These are phyloP conservation scores for Seriola dumerili DNA, from an alignment of 2,113 vertebrate genomes.

Conservation along the genomic window DNA sequence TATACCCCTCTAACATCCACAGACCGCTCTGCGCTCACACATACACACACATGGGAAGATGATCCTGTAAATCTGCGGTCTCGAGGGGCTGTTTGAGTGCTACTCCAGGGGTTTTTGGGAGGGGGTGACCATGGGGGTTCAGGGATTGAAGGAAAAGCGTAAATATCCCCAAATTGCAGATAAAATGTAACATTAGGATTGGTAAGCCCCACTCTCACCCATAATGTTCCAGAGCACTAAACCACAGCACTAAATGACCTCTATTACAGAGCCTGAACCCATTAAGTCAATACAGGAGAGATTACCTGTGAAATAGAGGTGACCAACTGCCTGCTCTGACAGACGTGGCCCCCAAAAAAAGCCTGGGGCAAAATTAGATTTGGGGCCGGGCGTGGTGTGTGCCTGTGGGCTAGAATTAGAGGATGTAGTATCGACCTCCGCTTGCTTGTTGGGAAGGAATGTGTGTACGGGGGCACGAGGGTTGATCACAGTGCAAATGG, in stretches of 20 bases:
- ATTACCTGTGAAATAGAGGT: constrained; percentile 77
- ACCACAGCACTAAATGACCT: constrained; percentile 72
- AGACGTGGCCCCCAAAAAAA: constrained; percentile 42
- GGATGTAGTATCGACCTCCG: constrained; percentile 56
- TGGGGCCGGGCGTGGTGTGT: constrained; percentile 31
- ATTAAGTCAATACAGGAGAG: constrained; percentile 78
- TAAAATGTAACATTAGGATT: constrained; percentile 84
- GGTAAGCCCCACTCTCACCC: constrained; percentile 72
- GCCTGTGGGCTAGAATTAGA: constrained; percentile 67
- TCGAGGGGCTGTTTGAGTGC: constrained; percentile 83
- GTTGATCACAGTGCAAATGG: constrained; percentile 53
- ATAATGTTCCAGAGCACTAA: constrained; percentile 72
- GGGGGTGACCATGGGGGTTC: constrained; percentile 55
- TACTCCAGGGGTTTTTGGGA: constrained; percentile 70
- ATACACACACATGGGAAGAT: constrained; percentile 65
- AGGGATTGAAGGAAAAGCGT: constrained; percentile 66
- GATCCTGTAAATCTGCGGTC: constrained; percentile 77
- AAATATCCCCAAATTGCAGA: constrained; percentile 83
- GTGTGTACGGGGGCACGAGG: constrained; percentile 1
- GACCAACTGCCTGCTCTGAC: constrained; percentile 54
- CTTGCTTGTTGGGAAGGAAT: constrained; percentile 58
- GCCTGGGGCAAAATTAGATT: constrained; percentile 71
- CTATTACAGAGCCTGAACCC: constrained; percentile 72
- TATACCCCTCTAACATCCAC: constrained; percentile 58
- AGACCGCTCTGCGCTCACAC: constrained; percentile 65